These are phyloP conservation scores for Homalodisca vitripennis DNA, from an alignment of 1,140 invertebrate species.

Conservation along the genomic window DNA sequence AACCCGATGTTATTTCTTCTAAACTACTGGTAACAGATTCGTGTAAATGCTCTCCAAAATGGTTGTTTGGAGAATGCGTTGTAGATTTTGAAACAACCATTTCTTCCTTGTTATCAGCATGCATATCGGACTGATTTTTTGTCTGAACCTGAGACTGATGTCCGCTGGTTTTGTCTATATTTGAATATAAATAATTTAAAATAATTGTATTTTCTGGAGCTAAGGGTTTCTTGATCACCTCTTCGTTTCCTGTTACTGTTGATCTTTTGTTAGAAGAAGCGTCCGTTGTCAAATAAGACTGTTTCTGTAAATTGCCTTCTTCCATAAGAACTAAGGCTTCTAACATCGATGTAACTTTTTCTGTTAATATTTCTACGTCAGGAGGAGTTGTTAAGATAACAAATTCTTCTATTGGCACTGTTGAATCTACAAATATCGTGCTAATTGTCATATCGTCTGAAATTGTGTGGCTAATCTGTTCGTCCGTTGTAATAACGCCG, in stretches of 20 bases:
- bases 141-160: not conserved
- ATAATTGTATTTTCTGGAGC: not conserved
- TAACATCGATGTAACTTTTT: not conserved
- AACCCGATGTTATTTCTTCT: too few relatives aligned
- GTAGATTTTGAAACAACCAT: too few relatives aligned
- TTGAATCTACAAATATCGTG: not conserved
- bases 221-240: not conserved
- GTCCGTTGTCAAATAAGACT: not conserved
- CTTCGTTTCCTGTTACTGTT: not conserved
- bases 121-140: not conserved
- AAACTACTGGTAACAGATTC: too few relatives aligned
- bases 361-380: not conserved
- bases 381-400: slow-evolving; percentile 2
- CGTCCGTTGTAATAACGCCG: too few relatives aligned
- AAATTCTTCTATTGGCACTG: slow-evolving; percentile 4
- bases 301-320: not conserved
- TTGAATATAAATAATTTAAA: not conserved
- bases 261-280: not conserved
- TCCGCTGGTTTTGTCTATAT: not conserved
- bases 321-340: slow-evolving; percentile 8
- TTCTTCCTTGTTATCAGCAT: not conserved
- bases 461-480: too few relatives aligned
- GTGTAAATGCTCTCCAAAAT: too few relatives aligned
- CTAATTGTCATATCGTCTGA: too few relatives aligned
- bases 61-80: too few relatives aligned